Conservation (phyloP, 1,140 invertebrate genomes). For the Drosophila sp. region DNA sequence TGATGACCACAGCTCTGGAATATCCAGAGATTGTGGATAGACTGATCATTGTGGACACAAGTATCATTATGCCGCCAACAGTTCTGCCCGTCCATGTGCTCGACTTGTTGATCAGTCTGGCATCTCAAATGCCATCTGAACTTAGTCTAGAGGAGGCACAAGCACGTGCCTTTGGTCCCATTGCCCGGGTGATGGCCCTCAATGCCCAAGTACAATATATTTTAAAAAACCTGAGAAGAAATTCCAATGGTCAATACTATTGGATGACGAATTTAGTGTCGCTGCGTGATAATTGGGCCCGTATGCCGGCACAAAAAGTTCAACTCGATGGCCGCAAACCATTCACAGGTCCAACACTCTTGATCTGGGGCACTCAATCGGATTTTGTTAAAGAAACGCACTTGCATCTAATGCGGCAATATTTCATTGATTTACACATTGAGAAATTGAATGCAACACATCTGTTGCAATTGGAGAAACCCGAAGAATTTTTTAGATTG, state of each 20-base stretch:
- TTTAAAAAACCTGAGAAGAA: not conserved
- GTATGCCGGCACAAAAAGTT: not conserved
- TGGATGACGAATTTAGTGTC: not conserved
- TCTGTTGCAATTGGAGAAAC: not conserved
- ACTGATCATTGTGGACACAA: conserved; percentile 10
- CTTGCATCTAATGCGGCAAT: not conserved
- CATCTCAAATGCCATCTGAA: not conserved
- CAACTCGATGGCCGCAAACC: not conserved
- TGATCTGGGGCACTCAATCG: not conserved
- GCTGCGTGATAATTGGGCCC: not conserved
- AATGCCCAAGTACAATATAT: not conserved
- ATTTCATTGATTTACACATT: not conserved
- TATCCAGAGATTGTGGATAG: conserved; percentile 1
- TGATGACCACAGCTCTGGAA: conserved; percentile 16
- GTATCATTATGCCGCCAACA: not conserved
- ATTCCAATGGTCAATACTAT: not conserved
- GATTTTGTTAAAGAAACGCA: not conserved
- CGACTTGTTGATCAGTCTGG: not conserved
- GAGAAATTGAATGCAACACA: not conserved
- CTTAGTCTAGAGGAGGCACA: not conserved
- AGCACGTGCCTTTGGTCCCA: not conserved
- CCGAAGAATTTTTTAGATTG: not conserved
- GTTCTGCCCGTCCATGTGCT: not conserved
- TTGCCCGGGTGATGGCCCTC: not conserved
- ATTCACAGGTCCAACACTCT: not conserved